A percentile compares a stretch with the other conserved stretches of the same genome.
phyloP scores from a whole-genome alignment of 2,888 invertebrate genomes.

The Allacma fusca region DNA sequence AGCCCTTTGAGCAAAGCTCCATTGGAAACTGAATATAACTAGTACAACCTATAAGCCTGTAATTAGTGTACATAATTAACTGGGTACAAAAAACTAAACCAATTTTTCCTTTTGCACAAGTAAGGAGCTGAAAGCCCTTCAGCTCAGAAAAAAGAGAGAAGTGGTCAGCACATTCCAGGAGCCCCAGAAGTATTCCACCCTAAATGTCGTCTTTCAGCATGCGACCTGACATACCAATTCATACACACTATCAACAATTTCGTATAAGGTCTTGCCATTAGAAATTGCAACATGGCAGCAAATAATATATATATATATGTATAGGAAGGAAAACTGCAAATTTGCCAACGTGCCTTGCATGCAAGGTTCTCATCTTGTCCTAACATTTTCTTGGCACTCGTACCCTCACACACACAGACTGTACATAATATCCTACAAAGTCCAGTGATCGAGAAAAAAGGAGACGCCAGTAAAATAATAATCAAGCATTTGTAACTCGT shows the following conservation, averaged over 20 bases:
- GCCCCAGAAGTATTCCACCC: neutral
- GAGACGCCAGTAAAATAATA: constrained; percentile 12
- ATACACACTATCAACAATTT: neutral
- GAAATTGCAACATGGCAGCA: neutral
- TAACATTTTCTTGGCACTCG: neutral
- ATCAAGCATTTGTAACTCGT: neutral
- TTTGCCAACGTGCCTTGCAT: constrained; percentile 12
- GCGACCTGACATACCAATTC: neutral
- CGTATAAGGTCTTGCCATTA: neutral
- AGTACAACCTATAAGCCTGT: neutral
- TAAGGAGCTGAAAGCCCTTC: neutral
- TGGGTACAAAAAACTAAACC: neutral
- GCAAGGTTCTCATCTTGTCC: neutral
- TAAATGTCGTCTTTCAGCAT: neutral
- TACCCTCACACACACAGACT: neutral
- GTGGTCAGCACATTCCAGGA: neutral
- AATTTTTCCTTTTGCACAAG: neutral
- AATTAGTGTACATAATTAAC: constrained; percentile 5
- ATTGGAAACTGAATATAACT: too few species aligned
- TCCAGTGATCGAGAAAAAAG: neutral
- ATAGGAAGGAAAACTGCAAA: neutral
- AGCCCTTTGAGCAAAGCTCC: too few species aligned
- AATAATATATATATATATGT: neutral
- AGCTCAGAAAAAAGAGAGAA: neutral
- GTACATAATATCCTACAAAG: neutral